These are phyloP conservation scores for Periparus ater DNA, from an alignment of 2,797 vertebrate genomes.

Conservation along the genomic window DNA sequence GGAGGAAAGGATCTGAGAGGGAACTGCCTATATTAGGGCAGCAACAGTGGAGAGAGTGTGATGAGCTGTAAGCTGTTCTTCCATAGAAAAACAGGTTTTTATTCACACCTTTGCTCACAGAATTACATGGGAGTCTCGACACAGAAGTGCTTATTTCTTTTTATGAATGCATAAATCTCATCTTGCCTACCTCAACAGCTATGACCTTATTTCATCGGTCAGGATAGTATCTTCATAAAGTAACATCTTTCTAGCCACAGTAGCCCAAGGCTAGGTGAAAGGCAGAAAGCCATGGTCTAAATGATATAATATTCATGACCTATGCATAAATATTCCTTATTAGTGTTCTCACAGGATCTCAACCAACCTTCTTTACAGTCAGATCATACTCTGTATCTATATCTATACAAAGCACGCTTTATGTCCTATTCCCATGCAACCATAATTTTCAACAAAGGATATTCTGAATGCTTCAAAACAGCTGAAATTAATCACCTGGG, in stretches of 20 bases:
- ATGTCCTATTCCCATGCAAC: not conserved
- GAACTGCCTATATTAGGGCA: not conserved
- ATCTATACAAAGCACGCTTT: not conserved
- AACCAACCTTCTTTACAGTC: not conserved
- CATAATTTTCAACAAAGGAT: not conserved
- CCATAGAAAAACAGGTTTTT: not conserved
- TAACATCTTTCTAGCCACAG: not conserved
- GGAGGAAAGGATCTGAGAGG: not conserved
- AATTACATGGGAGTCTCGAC: not conserved
- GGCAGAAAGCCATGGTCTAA: not conserved
- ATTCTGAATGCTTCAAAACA: constrained; percentile 4
- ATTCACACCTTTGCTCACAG: not conserved
- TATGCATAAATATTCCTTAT: not conserved
- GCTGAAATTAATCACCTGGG: constrained; percentile 3
- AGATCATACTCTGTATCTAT: not conserved
- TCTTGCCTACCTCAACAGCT: not conserved
- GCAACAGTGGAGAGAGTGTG: not conserved
- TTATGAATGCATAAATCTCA: not conserved
- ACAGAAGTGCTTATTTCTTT: not conserved
- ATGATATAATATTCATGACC: not conserved
- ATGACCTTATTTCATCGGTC: not conserved
- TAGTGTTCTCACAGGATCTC: not conserved
- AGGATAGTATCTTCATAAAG: not conserved
- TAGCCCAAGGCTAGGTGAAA: not conserved
- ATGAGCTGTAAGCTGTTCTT: not conserved